Evolutionary conservation across 1,140 invertebrate species (phyloP).

Genomic region (Zaprionus camerounensis): DNA sequence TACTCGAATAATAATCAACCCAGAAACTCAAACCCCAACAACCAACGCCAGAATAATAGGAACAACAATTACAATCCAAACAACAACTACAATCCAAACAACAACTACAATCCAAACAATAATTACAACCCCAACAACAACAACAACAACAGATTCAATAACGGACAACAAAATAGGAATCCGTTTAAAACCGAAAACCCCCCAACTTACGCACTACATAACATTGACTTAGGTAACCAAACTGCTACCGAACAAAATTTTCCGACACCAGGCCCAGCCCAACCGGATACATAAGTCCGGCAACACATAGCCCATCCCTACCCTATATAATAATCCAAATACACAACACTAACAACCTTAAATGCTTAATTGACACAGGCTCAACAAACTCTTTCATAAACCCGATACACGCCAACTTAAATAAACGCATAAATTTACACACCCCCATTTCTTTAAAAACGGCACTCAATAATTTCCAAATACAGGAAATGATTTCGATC

Average conservation of each 20-base stretch:
- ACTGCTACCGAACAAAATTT: neutral
- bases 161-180: neutral
- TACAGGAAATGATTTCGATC: too few species aligned
- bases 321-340: neutral
- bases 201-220: neutral
- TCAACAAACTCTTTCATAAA: neutral
- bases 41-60: neutral
- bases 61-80: neutral
- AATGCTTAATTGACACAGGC: neutral
- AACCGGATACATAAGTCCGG: constrained; percentile 1
- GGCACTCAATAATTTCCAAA: too few species aligned
- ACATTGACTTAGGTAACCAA: constrained; percentile 1
- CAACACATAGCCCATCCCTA: neutral
- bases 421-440: neutral
- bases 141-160: neutral
- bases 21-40: neutral
- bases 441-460: too few species aligned
- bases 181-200: constrained; percentile 1
- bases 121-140: too few species aligned
- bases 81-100: too few species aligned
- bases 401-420: neutral
- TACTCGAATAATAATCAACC: too few species aligned
- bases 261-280: neutral
- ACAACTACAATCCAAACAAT: too few species aligned
- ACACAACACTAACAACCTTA: neutral